Percentiles rank a stretch among this genome's conserved stretches.
Evolutionary conservation across 2,797 vertebrate genomes (phyloP).

Genomic region (Characodon lateralis): DNA sequence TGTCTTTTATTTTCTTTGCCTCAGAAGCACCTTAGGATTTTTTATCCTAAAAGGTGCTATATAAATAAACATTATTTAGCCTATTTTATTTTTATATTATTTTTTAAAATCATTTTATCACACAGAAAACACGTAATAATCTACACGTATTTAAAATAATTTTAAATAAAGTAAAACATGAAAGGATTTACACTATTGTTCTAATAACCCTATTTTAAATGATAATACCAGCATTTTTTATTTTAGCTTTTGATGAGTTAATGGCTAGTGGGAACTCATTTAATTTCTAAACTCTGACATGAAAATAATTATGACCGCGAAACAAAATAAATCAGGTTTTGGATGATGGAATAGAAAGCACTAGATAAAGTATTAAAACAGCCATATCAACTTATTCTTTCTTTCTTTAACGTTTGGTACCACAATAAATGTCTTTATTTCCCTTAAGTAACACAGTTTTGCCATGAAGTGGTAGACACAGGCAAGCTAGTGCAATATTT

Average conservation of each 20-base stretch:
- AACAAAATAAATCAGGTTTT: not conserved
- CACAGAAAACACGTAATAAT: not conserved
- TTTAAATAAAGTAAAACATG: not conserved
- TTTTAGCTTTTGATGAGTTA: not conserved
- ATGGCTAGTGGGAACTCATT: not conserved
- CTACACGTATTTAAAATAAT: no score
- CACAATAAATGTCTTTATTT: not conserved
- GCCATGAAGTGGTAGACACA: not conserved
- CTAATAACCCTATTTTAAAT: not conserved
- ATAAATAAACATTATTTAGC: no score
- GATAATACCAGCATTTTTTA: not conserved
- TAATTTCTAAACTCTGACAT: not conserved
- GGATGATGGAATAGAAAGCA: not conserved
- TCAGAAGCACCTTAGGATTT: not conserved
- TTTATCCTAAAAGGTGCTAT: not conserved
- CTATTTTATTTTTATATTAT: no score
- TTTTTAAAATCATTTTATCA: not conserved
- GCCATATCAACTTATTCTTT: not conserved
- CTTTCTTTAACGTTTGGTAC: not conserved
- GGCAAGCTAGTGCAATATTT: not conserved
- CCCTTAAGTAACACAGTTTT: not conserved
- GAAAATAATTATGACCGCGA: not conserved
- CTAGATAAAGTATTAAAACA: not conserved
- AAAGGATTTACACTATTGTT: not conserved
- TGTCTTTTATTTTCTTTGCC: not conserved